Percentiles rank a stretch among this genome's conserved stretches.
Conservation (phyloP, 2,113 vertebrate genomes). For the Cathartes aura region DNA sequence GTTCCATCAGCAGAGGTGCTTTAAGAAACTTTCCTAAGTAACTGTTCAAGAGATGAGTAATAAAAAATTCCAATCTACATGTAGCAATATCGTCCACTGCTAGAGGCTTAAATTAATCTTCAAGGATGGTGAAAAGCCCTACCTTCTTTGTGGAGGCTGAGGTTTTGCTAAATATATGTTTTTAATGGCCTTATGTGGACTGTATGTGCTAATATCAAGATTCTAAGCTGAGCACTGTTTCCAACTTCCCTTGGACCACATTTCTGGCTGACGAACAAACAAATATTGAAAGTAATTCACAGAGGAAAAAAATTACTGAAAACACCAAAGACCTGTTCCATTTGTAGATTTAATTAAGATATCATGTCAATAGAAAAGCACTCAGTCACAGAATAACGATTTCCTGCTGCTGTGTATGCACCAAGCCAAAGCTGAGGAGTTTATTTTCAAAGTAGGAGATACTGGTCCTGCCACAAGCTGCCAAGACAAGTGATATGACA, state of each 20-base stretch:
- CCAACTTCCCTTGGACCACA: neutral
- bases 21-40: neutral
- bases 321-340: neutral
- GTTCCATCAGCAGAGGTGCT: neutral
- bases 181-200: neutral
- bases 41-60: neutral
- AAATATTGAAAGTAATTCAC: slow-evolving; percentile 25
- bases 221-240: neutral
- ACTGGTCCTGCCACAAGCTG: slow-evolving; percentile 53
- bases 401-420: slow-evolving; percentile 53
- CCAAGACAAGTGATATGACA: slow-evolving; percentile 50
- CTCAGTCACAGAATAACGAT: slow-evolving; percentile 48
- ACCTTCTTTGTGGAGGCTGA: neutral
- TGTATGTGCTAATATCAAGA: neutral
- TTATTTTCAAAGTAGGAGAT: slow-evolving; percentile 63
- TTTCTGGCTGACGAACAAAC: slow-evolving; percentile 14
- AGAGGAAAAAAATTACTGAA: neutral
- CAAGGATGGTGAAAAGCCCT: neutral
- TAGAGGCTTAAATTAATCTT: neutral
- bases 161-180: neutral
- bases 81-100: neutral
- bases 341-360: slow-evolving; percentile 58
- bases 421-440: slow-evolving; percentile 42
- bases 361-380: slow-evolving; percentile 58
- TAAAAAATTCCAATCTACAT: neutral